Percentiles rank a stretch among this genome's conserved stretches.
These are phyloP conservation scores for Aphelenchoides avenae DNA, from an alignment of 1,140 invertebrate species.

Conservation along the genomic window DNA sequence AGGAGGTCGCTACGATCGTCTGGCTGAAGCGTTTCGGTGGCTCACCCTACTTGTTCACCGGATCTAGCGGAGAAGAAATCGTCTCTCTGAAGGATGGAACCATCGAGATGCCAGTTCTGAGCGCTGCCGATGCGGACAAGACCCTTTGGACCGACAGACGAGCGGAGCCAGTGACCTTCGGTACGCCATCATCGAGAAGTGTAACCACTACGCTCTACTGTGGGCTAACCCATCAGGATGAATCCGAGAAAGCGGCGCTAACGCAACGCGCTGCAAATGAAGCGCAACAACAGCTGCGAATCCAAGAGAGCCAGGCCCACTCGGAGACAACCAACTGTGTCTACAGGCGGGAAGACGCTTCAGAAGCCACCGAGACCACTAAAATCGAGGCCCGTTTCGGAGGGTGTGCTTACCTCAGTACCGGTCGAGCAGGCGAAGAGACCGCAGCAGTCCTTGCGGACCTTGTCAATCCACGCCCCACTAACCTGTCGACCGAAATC, in stretches of 20 bases:
- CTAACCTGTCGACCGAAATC: constrained; percentile 6
- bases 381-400: too few species aligned
- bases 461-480: constrained; percentile 19
- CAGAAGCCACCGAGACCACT: constrained; percentile 6
- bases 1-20: constrained; percentile 10
- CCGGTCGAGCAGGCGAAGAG: constrained; percentile 28
- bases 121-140: too few species aligned
- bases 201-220: constrained; percentile 8
- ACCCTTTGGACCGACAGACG: constrained; percentile 9
- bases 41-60: constrained; percentile 6
- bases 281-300: constrained; percentile 10
- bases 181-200: not conserved
- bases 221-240: constrained; percentile 7
- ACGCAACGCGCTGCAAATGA: constrained; percentile 14
- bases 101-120: too few species aligned
- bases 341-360: constrained; percentile 25
- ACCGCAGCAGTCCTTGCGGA: too few species aligned
- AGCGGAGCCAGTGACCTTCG: constrained; percentile 2
- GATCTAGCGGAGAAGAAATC: constrained; percentile 20
- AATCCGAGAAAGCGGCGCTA: constrained; percentile 1
- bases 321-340: constrained; percentile 22
- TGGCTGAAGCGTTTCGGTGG: constrained; percentile 14
- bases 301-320: constrained; percentile 34
- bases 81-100: too few species aligned
- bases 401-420: constrained; percentile 13